Conservation (phyloP, 2,888 invertebrate genomes). For the Trissolcus brochymenae region DNA sequence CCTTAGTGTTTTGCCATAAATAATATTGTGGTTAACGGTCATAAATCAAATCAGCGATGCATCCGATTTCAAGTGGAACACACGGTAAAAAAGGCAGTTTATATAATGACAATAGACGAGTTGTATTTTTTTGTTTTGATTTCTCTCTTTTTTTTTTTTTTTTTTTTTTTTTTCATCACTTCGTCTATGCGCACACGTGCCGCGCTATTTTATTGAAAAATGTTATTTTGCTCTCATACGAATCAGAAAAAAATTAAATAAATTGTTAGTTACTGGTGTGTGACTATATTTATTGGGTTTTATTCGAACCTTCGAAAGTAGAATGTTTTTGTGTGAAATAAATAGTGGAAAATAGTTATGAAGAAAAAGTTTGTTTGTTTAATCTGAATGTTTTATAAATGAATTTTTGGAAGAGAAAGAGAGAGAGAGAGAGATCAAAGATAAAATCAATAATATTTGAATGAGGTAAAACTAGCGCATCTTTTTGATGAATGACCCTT, state of each 20-base stretch:
- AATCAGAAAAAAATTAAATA: too few species aligned
- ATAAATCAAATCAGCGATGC: slow-evolving; percentile 44
- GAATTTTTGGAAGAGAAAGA: too few species aligned
- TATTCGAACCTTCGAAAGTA: too few species aligned
- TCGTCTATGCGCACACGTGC: slow-evolving; percentile 1
- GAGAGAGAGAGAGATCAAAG: not conserved
- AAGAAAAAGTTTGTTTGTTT: too few species aligned
- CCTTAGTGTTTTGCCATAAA: slow-evolving; percentile 32
- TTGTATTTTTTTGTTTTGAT: too few species aligned
- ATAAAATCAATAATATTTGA: slow-evolving; percentile 12
- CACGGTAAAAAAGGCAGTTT: slow-evolving; percentile 24
- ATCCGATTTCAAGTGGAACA: slow-evolving; percentile 19
- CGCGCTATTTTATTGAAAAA: slow-evolving; percentile 29
- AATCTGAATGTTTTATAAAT: too few species aligned
- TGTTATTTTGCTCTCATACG: slow-evolving; percentile 3
- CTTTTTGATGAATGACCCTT: slow-evolving; percentile 40
- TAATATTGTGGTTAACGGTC: slow-evolving; percentile 35
- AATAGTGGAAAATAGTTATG: too few species aligned
- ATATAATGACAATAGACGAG: slow-evolving; percentile 19
- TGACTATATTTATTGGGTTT: too few species aligned
- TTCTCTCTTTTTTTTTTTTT: too few species aligned
- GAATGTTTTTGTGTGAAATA: too few species aligned
- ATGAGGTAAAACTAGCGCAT: slow-evolving; percentile 16
- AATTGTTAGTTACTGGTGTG: too few species aligned
- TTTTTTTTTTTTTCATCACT: slow-evolving; percentile 1